A percentile compares a stretch with the other conserved stretches of the same genome.
phyloP scores from a whole-genome alignment of 2,888 invertebrate species.

The Abrostola triplasia region DNA sequence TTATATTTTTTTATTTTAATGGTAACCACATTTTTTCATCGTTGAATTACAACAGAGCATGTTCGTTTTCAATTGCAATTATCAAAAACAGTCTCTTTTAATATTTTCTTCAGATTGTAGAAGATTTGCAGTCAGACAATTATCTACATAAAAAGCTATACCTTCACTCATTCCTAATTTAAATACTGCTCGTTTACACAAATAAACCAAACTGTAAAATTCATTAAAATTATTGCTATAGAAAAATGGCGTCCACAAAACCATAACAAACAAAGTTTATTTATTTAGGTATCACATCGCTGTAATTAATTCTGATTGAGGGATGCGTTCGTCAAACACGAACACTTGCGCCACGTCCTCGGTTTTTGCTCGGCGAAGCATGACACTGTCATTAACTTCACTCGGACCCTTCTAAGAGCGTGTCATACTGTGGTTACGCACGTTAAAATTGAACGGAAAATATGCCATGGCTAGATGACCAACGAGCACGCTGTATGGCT shows the following conservation, averaged over 20 bases:
- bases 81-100: too few relatives aligned
- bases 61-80: too few relatives aligned
- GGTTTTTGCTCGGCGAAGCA: constrained; percentile 72
- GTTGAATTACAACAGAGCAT: too few relatives aligned
- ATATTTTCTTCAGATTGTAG: too few relatives aligned
- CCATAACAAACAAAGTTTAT: constrained; percentile 29
- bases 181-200: too few relatives aligned
- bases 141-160: too few relatives aligned
- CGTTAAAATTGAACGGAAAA: constrained; percentile 53
- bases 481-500: constrained; percentile 41
- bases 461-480: constrained; percentile 57
- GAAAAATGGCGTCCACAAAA: not conserved
- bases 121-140: too few relatives aligned
- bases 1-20: too few relatives aligned
- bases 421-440: constrained; percentile 52
- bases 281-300: constrained; percentile 36
- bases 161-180: too few relatives aligned
- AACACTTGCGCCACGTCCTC: constrained; percentile 63
- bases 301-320: constrained; percentile 69
- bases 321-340: constrained; percentile 61
- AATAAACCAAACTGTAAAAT: too few relatives aligned
- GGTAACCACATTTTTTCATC: too few relatives aligned
- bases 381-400: constrained; percentile 64
- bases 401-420: constrained; percentile 61
- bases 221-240: too few relatives aligned